These are phyloP conservation scores for Ephialtes manifestator DNA, from an alignment of 2,888 invertebrate genomes.

Conservation along the genomic window DNA sequence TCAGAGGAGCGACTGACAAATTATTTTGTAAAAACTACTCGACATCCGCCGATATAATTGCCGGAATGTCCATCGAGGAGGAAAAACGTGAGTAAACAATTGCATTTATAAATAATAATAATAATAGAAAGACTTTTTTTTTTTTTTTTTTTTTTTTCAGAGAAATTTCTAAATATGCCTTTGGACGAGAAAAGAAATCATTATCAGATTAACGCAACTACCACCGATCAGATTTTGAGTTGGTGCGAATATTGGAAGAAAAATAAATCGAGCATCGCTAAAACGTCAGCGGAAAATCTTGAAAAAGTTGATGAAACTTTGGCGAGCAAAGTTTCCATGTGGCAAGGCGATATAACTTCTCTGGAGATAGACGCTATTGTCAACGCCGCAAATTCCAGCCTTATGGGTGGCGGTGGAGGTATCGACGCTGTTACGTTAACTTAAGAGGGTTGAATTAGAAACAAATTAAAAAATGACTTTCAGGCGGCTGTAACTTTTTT, in stretches of 20 bases:
- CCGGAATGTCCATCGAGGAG: conserved; percentile 76
- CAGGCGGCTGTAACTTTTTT: no score
- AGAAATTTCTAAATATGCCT: conserved; percentile 87
- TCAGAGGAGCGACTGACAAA: conserved; percentile 29
- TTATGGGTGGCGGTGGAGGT: conserved; percentile 93
- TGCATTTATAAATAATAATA: conserved; percentile 7
- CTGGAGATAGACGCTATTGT: conserved; percentile 95
- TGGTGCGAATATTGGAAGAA: conserved; percentile 87
- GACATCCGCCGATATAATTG: not conserved
- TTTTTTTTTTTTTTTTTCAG: conserved; percentile 69
- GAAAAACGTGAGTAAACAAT: conserved; percentile 77
- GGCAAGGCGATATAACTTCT: conserved; percentile 93
- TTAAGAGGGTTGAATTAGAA: not conserved
- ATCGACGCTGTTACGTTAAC: not conserved
- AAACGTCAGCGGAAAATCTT: conserved; percentile 66
- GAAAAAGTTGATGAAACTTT: conserved; percentile 81
- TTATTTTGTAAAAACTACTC: conserved; percentile 29
- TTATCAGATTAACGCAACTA: conserved; percentile 86
- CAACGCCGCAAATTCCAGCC: conserved; percentile 94
- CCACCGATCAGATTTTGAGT: conserved; percentile 86
- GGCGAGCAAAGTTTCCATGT: conserved; percentile 89
- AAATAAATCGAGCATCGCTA: conserved; percentile 83
- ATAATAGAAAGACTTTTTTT: not conserved
- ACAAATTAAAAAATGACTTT: not conserved
- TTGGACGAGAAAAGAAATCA: conserved; percentile 87